phyloP scores from a whole-genome alignment of 2,888 invertebrate genomes.

The Chironomus riparius region DNA sequence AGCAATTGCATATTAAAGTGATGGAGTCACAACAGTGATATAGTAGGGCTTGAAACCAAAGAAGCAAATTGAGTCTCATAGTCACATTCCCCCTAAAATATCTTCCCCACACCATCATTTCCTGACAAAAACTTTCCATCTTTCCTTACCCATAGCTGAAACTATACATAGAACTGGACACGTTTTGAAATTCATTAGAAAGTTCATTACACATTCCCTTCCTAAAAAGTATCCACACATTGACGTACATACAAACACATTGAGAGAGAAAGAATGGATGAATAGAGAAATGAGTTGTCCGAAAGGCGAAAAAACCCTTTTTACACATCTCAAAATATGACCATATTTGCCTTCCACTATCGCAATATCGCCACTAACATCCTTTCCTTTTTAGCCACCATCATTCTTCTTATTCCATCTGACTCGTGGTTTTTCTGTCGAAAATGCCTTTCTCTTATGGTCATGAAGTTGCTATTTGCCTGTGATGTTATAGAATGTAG shows the following conservation, averaged over 20 bases:
- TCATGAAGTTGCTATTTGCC: not conserved
- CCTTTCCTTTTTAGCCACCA: too few species aligned
- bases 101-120: not conserved
- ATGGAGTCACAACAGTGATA: too few species aligned
- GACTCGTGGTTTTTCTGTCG: not conserved
- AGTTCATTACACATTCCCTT: slow-evolving; percentile 18
- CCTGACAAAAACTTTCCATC: not conserved
- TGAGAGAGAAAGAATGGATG: not conserved
- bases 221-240: not conserved
- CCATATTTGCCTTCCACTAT: not conserved
- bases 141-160: not conserved
- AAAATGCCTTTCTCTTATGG: not conserved
- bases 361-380: not conserved
- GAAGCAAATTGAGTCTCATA: too few species aligned
- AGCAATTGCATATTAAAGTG: too few species aligned
- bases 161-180: slow-evolving; percentile 3
- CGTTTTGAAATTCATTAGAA: slow-evolving; percentile 26
- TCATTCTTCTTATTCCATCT: not conserved
- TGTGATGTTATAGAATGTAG: not conserved
- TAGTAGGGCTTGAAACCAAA: too few species aligned
- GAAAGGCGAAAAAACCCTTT: not conserved
- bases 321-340: not conserved
- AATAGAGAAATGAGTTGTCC: not conserved
- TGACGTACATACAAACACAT: not conserved
- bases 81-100: not conserved